Percentiles rank a stretch among this genome's conserved stretches.
Evolutionary conservation across 2,797 vertebrate species (phyloP).

Genomic region (Neoniphon sammara): DNA sequence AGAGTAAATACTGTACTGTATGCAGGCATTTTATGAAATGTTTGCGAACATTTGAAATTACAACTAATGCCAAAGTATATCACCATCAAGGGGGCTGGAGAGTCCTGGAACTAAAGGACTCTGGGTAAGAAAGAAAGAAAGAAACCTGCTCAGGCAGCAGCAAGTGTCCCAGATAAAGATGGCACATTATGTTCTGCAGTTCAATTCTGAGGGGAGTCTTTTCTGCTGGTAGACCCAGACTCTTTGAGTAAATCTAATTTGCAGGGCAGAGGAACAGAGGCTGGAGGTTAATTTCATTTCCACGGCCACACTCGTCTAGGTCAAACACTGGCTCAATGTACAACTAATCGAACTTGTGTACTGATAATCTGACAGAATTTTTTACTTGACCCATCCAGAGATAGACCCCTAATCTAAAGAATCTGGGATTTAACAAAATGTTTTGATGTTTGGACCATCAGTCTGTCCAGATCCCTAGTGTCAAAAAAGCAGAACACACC

Average conservation of each 20-base stretch:
- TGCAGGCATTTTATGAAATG: slow-evolving; percentile 27
- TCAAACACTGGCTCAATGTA: slow-evolving; percentile 45
- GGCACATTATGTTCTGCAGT: slow-evolving; percentile 72
- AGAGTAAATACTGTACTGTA: slow-evolving; percentile 13
- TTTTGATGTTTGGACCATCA: not conserved
- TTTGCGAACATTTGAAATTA: slow-evolving; percentile 24
- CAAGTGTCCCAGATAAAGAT: slow-evolving; percentile 77
- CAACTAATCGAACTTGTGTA: slow-evolving; percentile 53
- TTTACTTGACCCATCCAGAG: slow-evolving; percentile 14
- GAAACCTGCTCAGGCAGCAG: slow-evolving; percentile 60
- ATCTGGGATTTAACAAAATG: not conserved
- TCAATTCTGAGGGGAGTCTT: slow-evolving; percentile 70
- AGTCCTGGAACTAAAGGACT: slow-evolving; percentile 24
- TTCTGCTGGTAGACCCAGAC: slow-evolving; percentile 62
- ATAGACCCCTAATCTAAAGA: slow-evolving; percentile 5
- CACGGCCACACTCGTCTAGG: slow-evolving; percentile 60
- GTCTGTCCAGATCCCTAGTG: not conserved
- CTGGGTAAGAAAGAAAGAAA: slow-evolving; percentile 40
- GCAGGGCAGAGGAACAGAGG: slow-evolving; percentile 68
- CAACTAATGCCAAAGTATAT: slow-evolving; percentile 28
- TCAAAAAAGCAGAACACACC: slow-evolving; percentile 6
- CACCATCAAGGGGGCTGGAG: slow-evolving; percentile 27
- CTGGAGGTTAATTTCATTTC: slow-evolving; percentile 79
- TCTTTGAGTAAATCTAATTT: slow-evolving; percentile 79
- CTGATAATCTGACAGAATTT: slow-evolving; percentile 35